Base-by-base conservation (phyloP, 2,888 invertebrate genomes). In the Phyto melanocephala region DNA sequence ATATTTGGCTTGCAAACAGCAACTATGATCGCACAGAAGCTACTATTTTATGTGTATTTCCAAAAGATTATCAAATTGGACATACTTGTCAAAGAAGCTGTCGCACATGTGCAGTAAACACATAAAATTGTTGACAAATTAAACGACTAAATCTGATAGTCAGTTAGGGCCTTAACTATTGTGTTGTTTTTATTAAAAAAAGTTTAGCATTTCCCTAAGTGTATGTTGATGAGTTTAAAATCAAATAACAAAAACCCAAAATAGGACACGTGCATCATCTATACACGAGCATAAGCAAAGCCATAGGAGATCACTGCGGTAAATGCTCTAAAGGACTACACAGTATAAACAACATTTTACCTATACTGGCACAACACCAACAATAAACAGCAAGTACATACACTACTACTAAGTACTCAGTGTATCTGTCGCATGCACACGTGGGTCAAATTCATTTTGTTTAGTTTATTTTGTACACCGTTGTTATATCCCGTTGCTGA, bases 271-370 rank as follows among this genome's bases (percentile, higher is more conserved):
- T 71, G 84, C 70, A 24, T 63, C 65, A 71, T 67, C 54, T 62
- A 35, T 63, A 35, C 37, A 5, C 28, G 33, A 47, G 22, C 28
- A 63, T 33, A 80, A 45, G 37, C 33, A 76, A 81, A 84, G 54
- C 84, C 83, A 78, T 83, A 84, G 83, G 84, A 83, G 83, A 84
- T 84, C 78, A 81, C 70, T 80, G 80, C 80, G 60, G 75, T 78
- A 79, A 79, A 62, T 71, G 67, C 77, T 67, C 42, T 8, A 80
- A 71, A 63, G 65, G n/a, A 71, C 42, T 37, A 47, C 28, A 13
- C 63, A 42, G 40, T 24, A 60, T 15, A 62, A 42, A 58, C 63
- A 71, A 11, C 35, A 7, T 24, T 70, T 71, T 67, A 47, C 24
- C 40, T 54, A 17, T 37, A 24, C 50, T 81, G 56, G 11, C 54